phyloP scores from a whole-genome alignment of 2,797 vertebrate genomes.

The Chaetodon trifasciatus region DNA sequence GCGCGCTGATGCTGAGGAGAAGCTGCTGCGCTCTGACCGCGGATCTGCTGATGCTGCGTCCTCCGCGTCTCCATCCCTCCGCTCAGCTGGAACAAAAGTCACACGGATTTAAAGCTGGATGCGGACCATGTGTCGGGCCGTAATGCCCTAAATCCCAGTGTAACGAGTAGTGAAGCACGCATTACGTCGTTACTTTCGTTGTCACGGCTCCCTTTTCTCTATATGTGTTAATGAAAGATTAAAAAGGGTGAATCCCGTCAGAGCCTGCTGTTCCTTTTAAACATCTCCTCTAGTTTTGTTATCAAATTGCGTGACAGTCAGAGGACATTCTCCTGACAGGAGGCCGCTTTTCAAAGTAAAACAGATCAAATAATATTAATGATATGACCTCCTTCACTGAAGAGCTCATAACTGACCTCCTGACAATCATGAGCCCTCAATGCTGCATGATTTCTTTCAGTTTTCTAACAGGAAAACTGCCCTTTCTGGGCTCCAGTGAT shows the following conservation, averaged over 20 bases:
- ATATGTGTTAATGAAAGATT: no score
- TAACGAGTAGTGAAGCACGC: slow-evolving; percentile 9
- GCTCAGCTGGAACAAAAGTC: slow-evolving; percentile 51
- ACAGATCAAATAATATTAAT: neutral
- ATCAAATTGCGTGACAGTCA: neutral
- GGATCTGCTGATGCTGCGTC: slow-evolving; percentile 50
- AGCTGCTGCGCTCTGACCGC: slow-evolving; percentile 47
- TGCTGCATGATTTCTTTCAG: neutral
- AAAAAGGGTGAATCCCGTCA: no score
- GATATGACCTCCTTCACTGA: no score
- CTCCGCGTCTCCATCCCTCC: slow-evolving; percentile 47
- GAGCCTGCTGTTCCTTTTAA: no score
- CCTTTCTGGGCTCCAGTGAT: neutral
- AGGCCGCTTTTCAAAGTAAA: neutral
- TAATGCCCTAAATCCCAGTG: slow-evolving; percentile 31
- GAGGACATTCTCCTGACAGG: neutral
- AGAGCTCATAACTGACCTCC: no score
- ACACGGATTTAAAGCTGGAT: slow-evolving; percentile 43
- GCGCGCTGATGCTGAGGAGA: slow-evolving; percentile 37
- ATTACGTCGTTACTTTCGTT: neutral
- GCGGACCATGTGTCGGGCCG: slow-evolving; percentile 24
- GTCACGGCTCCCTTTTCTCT: neutral
- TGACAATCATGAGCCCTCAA: no score
- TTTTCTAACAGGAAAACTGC: neutral
- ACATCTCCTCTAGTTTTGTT: neutral